phyloP scores from a whole-genome alignment of 2,888 invertebrate species.

The Machimus atricapillus region DNA sequence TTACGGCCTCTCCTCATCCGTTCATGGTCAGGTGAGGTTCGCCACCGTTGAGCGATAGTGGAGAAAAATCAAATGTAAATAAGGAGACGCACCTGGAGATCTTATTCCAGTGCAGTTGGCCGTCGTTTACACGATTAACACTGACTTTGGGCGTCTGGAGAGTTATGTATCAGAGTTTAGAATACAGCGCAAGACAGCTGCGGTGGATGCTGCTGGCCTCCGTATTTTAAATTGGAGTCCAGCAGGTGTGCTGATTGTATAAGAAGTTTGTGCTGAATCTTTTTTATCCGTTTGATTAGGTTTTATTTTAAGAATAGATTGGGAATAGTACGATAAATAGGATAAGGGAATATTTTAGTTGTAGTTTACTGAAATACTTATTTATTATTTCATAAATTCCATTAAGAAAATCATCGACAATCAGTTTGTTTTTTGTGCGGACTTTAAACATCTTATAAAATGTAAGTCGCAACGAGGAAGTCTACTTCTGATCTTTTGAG shows the following conservation, averaged over 20 bases:
- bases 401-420: too few species aligned
- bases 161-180: neutral
- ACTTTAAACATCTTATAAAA: too few species aligned
- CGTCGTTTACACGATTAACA: neutral
- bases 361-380: too few species aligned
- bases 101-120: neutral
- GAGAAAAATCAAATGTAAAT: neutral
- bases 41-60: neutral
- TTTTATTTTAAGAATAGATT: neutral
- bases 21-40: neutral
- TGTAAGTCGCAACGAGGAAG: too few species aligned
- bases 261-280: neutral
- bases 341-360: neutral
- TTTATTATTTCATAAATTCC: too few species aligned
- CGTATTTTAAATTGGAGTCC: neutral
- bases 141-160: neutral
- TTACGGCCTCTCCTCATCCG: neutral
- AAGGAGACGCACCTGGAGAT: neutral
- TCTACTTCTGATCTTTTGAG: too few species aligned
- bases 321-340: neutral
- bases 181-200: neutral
- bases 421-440: too few species aligned
- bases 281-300: neutral
- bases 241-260: neutral
- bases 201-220: neutral